Base-by-base conservation (phyloP, 2,797 vertebrate species). In the Morelia viridis region DNA sequence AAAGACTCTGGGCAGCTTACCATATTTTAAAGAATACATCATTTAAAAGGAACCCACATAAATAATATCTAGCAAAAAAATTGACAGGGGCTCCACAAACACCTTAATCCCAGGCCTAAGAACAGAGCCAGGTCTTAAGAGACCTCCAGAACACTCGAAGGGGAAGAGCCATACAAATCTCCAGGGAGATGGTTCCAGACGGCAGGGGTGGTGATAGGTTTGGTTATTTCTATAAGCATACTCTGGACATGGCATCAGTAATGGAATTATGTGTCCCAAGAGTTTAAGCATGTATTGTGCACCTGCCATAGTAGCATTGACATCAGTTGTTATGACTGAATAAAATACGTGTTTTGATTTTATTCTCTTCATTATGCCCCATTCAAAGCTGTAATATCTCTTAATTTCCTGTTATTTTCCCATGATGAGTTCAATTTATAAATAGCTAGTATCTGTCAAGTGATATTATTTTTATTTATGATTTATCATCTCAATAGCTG, bases 401-500 rank as follows among this genome's bases (percentile, higher is more conserved):
- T 1, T 64, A 85, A 41, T 0, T 88, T 87, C 0, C 60, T 89
- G 31, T 68, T 41, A 5, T 46, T 85, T 65, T 11, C 87, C 46
- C 57, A 26, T 28, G 22, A 89, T 89, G n/a, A 50, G 56, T 92
- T 89, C 35, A 12, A 41, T 65, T 92, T 89, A 22, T 19, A 76
- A 15, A 89, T 58, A 64, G 12, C 50, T 26, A 64, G 60, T 24
- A 89, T 85, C 26, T 58, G 53, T 15, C 86, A 85, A 50, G 76
- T 31, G 57, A 13, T 35, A 56, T 61, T 53, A 60, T 7, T 84
- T 41, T 89, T 89, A 65, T 92, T 65, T 84, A 46, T 89, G 11
- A 56, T 61, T 91, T 88, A 80, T 53, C 12, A 83, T 65, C 91
- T 64, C 8, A 89, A 65, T 92, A 31, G 68, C 17, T 91, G 85